Percentiles rank a stretch among this genome's conserved stretches.
Conservation (phyloP, 1,140 invertebrate genomes). For the Micrasema longulum region DNA sequence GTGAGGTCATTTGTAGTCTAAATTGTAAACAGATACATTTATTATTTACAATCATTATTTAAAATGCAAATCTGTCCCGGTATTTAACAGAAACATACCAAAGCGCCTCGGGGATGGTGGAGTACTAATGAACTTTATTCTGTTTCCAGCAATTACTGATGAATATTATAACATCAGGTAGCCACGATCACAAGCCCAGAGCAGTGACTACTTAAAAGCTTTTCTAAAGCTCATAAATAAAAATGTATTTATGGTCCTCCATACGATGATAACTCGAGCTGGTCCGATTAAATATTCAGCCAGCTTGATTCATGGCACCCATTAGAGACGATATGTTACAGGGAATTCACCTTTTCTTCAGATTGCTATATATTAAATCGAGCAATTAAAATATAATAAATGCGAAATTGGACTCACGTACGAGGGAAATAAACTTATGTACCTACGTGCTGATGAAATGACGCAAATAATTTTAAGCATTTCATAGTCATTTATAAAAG, state of each 20-base stretch:
- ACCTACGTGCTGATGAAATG: no score
- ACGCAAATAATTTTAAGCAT: no score
- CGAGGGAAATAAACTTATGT: no score
- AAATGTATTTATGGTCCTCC: conserved; percentile 18
- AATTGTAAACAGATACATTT: no score
- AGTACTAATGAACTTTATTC: conserved; percentile 36
- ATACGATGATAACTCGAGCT: neutral
- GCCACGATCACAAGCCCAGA: conserved; percentile 7
- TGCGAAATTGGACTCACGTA: no score
- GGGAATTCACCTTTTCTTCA: no score
- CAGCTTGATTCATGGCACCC: conserved; percentile 11
- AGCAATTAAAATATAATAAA: no score
- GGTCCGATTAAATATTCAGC: neutral
- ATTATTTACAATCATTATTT: no score
- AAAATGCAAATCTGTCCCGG: conserved; percentile 6
- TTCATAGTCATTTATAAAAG: no score
- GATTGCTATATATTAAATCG: no score
- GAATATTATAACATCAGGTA: conserved; percentile 23
- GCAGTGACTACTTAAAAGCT: conserved; percentile 3
- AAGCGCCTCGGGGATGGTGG: neutral
- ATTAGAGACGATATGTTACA: neutral
- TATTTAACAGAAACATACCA: conserved; percentile 14
- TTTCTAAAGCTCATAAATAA: conserved; percentile 29
- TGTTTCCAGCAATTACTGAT: conserved; percentile 33
- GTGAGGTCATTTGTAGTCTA: no score